phyloP scores from a whole-genome alignment of 92 coral and sea anemone genomes.

The Diadumene lineata region DNA sequence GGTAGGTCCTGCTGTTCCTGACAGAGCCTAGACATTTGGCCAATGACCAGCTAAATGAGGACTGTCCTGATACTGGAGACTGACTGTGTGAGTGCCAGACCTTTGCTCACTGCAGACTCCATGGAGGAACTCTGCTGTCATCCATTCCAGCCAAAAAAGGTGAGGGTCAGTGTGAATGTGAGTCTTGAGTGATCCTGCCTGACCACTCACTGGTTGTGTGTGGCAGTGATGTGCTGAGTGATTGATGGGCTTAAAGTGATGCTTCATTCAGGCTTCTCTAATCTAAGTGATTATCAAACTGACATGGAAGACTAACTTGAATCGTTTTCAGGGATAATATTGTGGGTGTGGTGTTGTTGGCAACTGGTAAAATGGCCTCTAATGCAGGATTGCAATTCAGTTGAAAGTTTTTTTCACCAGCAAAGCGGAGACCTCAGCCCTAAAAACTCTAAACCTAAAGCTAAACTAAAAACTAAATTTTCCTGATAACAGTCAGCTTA shows the following conservation, averaged over 20 bases:
- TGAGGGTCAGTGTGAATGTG: slow-evolving; percentile 29
- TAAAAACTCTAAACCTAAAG: background rate
- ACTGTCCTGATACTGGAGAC: slow-evolving; percentile 25
- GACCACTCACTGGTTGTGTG: slow-evolving; percentile 27
- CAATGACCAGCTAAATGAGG: background rate
- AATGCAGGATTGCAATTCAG: slow-evolving; percentile 20
- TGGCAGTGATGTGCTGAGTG: slow-evolving; percentile 22
- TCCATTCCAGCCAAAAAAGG: slow-evolving; percentile 10
- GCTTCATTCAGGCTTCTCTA: slow-evolving; percentile 25
- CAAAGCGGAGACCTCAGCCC: slow-evolving; percentile 32
- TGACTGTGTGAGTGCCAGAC: slow-evolving; percentile 15
- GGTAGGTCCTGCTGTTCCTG: slow-evolving; percentile 20
- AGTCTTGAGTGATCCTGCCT: slow-evolving; percentile 14
- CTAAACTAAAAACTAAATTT: too few relatives aligned
- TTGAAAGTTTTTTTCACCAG: slow-evolving; percentile 28
- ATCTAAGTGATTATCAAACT: slow-evolving; percentile 21
- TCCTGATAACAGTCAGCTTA: too few relatives aligned
- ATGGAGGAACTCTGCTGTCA: slow-evolving; percentile 25
- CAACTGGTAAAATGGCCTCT: slow-evolving; percentile 25
- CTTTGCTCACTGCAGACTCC: slow-evolving; percentile 27
- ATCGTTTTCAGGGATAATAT: slow-evolving; percentile 20
- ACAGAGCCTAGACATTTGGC: slow-evolving; percentile 19
- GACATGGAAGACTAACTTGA: slow-evolving; percentile 23
- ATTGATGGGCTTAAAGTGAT: slow-evolving; percentile 21
- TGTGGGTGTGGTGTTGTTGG: slow-evolving; percentile 9